Evolutionary conservation across 92 coral and sea anemone species (phyloP).

Genomic region (Porites rus): DNA sequence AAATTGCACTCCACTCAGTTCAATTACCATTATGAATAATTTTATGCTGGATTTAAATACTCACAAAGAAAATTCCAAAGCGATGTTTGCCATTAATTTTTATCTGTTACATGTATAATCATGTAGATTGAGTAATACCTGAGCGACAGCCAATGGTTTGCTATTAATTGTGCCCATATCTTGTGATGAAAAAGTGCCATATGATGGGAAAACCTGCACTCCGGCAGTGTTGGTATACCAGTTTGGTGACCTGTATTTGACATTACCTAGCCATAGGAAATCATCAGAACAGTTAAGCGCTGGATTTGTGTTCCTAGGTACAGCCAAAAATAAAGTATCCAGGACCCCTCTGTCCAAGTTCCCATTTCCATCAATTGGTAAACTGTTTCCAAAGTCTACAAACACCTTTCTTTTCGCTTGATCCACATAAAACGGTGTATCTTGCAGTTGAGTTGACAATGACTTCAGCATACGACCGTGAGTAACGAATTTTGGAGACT

Average conservation of each 20-base stretch:
- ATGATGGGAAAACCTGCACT: slow-evolving; percentile 53
- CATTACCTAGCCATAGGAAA: slow-evolving; percentile 65
- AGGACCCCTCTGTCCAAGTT: slow-evolving; percentile 21
- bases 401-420: slow-evolving; percentile 11
- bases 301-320: background rate
- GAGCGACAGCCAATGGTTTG: slow-evolving; percentile 58
- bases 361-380: slow-evolving; percentile 57
- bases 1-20: too few relatives aligned
- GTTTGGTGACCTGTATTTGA: slow-evolving; percentile 24
- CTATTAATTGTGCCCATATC: slow-evolving; percentile 38
- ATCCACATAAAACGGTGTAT: slow-evolving; percentile 70
- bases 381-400: slow-evolving; percentile 80
- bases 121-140: slow-evolving; percentile 48
- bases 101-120: background rate
- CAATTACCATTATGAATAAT: too few relatives aligned
- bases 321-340: slow-evolving; percentile 49
- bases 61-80: too few relatives aligned
- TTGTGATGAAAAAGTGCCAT: slow-evolving; percentile 27
- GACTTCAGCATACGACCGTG: slow-evolving; percentile 69
- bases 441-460: background rate
- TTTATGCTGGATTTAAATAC: too few relatives aligned
- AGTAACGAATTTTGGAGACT: slow-evolving; percentile 61
- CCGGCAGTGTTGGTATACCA: slow-evolving; percentile 74
- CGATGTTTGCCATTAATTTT: background rate
- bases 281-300: slow-evolving; percentile 55